These are phyloP conservation scores for Hybognathus amarus DNA, from an alignment of 2,797 vertebrate species.

Conservation along the genomic window DNA sequence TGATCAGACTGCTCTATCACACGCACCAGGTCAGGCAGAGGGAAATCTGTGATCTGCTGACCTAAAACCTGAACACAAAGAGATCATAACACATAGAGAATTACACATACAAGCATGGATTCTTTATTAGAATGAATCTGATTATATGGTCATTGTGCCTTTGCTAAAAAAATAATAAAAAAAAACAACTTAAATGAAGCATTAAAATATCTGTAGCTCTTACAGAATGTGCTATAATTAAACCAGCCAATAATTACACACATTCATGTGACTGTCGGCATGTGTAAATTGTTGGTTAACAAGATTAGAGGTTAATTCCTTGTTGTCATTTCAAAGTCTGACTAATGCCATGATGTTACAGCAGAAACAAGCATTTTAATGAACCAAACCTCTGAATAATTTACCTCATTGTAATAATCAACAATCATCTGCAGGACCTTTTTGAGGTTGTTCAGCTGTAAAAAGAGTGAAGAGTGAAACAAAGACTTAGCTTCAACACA, in stretches of 20 bases:
- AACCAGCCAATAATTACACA: neutral
- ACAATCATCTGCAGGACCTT: constrained; percentile 95
- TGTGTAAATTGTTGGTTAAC: neutral
- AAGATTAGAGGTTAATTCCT: neutral
- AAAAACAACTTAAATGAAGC: neutral
- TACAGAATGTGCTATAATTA: neutral
- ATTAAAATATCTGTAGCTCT: neutral
- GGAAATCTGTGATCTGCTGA: constrained; percentile 89
- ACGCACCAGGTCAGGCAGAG: constrained; percentile 84
- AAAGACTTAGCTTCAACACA: neutral
- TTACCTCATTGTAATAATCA: constrained; percentile 96
- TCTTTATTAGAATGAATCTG: neutral
- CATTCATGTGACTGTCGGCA: neutral
- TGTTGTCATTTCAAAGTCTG: neutral
- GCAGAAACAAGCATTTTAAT: neutral
- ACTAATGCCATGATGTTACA: neutral
- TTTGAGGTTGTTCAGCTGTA: constrained; percentile 95
- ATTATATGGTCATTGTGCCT: neutral
- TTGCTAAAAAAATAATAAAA: neutral
- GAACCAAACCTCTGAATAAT: constrained; percentile 14
- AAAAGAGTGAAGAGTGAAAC: constrained; percentile 36
- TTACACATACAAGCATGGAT: neutral
- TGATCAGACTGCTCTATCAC: constrained; percentile 87
- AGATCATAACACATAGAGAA: constrained; percentile 3
- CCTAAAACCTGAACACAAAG: constrained; percentile 82